A percentile compares a stretch with the other conserved stretches of the same genome.
phyloP scores from a whole-genome alignment of 2,888 invertebrate species.

The Eudemis profundana region DNA sequence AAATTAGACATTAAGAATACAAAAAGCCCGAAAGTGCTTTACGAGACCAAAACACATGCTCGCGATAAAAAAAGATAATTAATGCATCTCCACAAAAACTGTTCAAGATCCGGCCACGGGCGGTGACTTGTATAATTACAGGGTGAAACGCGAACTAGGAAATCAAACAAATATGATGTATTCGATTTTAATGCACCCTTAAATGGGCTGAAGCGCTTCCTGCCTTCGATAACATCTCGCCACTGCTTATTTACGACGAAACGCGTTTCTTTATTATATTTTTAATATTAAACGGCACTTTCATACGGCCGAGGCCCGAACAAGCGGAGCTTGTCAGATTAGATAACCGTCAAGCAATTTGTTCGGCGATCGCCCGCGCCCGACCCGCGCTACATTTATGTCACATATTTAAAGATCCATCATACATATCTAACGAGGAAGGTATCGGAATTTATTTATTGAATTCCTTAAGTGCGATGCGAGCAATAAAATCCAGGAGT shows the following conservation, averaged over 20 bases:
- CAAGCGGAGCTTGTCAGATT: constrained; percentile 74
- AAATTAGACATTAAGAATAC: constrained; percentile 79
- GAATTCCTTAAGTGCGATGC: constrained; percentile 56
- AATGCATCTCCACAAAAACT: constrained; percentile 81
- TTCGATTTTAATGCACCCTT: constrained; percentile 86
- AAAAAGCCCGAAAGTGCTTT: constrained; percentile 80
- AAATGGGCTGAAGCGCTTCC: constrained; percentile 84
- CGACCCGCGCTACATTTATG: constrained; percentile 51
- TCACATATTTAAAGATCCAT: constrained; percentile 50
- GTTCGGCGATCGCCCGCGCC: constrained; percentile 53
- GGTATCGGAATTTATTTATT: constrained; percentile 55
- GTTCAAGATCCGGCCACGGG: constrained; percentile 77
- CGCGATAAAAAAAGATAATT: constrained; percentile 82
- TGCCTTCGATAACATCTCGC: constrained; percentile 81
- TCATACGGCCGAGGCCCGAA: constrained; percentile 72
- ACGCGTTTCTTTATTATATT: constrained; percentile 56
- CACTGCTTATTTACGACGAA: constrained; percentile 77
- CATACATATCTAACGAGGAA: constrained; percentile 46
- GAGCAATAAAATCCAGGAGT: constrained; percentile 66
- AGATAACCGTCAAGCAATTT: constrained; percentile 70
- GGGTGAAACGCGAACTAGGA: constrained; percentile 84
- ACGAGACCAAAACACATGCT: constrained; percentile 81
- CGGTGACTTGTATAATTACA: constrained; percentile 84
- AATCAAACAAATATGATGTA: constrained; percentile 87
- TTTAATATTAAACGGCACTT: constrained; percentile 70